A percentile compares a stretch with the other conserved stretches of the same genome.
These are phyloP conservation scores for Meloidogyne exigua DNA, from an alignment of 1,140 invertebrate species.

Conservation along the genomic window DNA sequence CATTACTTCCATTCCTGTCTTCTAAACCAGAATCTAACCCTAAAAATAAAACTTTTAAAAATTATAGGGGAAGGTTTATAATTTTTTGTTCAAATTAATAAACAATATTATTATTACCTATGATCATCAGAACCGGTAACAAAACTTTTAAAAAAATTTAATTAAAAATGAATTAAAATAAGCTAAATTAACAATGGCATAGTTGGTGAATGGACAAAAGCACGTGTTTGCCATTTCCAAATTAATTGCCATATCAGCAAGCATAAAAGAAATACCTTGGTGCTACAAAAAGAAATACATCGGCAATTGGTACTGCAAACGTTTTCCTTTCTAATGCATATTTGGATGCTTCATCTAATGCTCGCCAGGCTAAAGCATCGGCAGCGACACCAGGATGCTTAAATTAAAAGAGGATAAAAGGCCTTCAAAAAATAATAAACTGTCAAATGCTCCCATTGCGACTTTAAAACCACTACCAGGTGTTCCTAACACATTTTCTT, in stretches of 20 bases:
- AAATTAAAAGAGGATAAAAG: neutral
- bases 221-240: conserved; percentile 76
- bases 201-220: conserved; percentile 80
- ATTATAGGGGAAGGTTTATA: neutral
- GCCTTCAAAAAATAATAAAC: conserved; percentile 68
- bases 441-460: conserved; percentile 93
- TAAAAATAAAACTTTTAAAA: neutral
- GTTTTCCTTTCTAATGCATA: conserved; percentile 89
- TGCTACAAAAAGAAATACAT: conserved; percentile 61
- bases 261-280: conserved; percentile 85
- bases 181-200: conserved; percentile 14
- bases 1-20: neutral
- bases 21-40: neutral
- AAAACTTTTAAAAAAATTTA: conserved; percentile 85
- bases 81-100: neutral
- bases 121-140: conserved; percentile 97
- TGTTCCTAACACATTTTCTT: conserved; percentile 77
- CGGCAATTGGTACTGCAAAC: conserved; percentile 80
- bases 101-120: conserved; percentile 67
- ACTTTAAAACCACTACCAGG: conserved; percentile 91
- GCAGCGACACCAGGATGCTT: conserved; percentile 74
- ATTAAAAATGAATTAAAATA: neutral
- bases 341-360: conserved; percentile 86
- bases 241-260: conserved; percentile 91
- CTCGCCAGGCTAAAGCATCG: conserved; percentile 78